A percentile compares a stretch with the other conserved stretches of the same genome.
These are phyloP conservation scores for Drosophila truncata DNA, from an alignment of 1,140 invertebrate genomes.

Conservation along the genomic window DNA sequence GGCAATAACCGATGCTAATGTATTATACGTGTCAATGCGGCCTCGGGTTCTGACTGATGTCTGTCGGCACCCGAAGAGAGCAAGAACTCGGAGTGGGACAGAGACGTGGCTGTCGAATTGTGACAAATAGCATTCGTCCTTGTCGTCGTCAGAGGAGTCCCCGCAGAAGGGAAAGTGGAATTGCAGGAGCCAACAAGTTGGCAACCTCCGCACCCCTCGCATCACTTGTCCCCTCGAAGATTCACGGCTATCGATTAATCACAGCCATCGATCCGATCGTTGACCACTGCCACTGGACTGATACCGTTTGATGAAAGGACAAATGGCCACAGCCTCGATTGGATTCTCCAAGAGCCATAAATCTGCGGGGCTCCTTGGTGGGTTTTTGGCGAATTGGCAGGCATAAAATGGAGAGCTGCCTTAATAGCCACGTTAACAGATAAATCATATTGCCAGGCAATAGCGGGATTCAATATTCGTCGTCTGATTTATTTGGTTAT, in stretches of 20 bases:
- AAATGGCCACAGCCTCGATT: slow-evolving; percentile 43
- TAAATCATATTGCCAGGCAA: neutral
- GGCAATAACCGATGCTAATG: slow-evolving; percentile 77
- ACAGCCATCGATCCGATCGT: slow-evolving; percentile 37
- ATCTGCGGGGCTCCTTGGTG: slow-evolving; percentile 7
- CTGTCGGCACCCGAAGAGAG: slow-evolving; percentile 11
- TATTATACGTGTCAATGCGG: slow-evolving; percentile 76
- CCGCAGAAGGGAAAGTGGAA: slow-evolving; percentile 16
- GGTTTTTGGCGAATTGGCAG: neutral
- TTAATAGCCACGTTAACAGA: slow-evolving; percentile 2
- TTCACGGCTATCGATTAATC: slow-evolving; percentile 48
- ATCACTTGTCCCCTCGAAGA: neutral
- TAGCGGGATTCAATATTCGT: neutral
- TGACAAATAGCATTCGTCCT: slow-evolving; percentile 61
- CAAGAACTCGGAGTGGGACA: neutral
- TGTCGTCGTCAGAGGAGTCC: slow-evolving; percentile 17
- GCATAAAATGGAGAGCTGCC: neutral
- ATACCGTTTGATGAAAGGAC: slow-evolving; percentile 46
- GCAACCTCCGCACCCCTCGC: neutral
- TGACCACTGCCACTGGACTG: slow-evolving; percentile 11
- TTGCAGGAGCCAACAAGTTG: slow-evolving; percentile 54
- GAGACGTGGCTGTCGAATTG: slow-evolving; percentile 54
- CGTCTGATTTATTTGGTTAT: neutral
- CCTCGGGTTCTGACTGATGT: slow-evolving; percentile 69
- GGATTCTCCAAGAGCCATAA: slow-evolving; percentile 24